Evolutionary conservation across 2,888 invertebrate genomes (phyloP).

Genomic region (Rapana venosa): DNA sequence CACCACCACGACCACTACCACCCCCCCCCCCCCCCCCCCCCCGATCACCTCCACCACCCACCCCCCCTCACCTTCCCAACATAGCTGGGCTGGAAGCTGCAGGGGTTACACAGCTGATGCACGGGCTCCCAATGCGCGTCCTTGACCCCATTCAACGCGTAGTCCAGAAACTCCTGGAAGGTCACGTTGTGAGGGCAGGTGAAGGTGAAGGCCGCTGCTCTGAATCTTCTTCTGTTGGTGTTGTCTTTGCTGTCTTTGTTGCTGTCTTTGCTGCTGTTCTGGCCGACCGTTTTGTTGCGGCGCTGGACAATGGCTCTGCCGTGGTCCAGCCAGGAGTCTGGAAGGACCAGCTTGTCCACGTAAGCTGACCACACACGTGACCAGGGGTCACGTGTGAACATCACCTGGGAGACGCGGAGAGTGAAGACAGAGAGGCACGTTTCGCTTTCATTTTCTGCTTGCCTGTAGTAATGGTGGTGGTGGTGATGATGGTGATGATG

Average conservation of each 20-base stretch:
- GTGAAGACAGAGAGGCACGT: too few relatives aligned
- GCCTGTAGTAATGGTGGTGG: too few relatives aligned
- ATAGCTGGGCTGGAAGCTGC: neutral
- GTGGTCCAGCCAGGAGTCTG: slow-evolving; percentile 41
- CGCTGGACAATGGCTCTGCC: neutral
- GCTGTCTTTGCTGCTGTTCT: too few relatives aligned
- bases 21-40: too few relatives aligned
- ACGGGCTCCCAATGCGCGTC: slow-evolving; percentile 20
- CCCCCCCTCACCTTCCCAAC: neutral
- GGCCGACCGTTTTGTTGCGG: neutral
- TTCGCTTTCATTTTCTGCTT: too few relatives aligned
- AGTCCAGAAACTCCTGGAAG: neutral
- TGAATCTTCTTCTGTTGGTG: neutral
- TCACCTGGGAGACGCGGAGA: slow-evolving; percentile 41
- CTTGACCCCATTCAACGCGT: neutral
- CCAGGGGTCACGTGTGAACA: slow-evolving; percentile 53
- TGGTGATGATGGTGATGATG: too few relatives aligned
- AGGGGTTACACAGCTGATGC: slow-evolving; percentile 12
- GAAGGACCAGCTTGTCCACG: slow-evolving; percentile 36
- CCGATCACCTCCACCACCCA: neutral
- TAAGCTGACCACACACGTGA: slow-evolving; percentile 47
- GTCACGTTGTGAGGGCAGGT: neutral
- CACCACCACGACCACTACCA: too few relatives aligned
- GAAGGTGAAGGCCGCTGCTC: too few relatives aligned
- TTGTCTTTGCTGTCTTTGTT: too few relatives aligned